phyloP scores from a whole-genome alignment of 2,888 invertebrate genomes.

The Loripinus fragilis region DNA sequence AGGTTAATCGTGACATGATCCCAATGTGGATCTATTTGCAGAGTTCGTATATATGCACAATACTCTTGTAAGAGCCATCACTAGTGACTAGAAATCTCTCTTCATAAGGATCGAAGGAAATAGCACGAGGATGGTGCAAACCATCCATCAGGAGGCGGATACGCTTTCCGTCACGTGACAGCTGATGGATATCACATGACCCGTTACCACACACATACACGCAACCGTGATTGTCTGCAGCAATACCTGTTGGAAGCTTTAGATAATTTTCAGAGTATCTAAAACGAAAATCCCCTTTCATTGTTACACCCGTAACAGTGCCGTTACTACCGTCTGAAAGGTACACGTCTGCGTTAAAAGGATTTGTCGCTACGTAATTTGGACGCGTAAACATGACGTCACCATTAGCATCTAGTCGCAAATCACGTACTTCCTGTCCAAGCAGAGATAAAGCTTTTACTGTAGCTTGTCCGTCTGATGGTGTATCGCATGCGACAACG shows the following conservation, averaged over 20 bases:
- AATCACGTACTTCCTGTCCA: constrained; percentile 51
- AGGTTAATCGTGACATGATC: too few species aligned
- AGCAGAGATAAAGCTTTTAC: constrained; percentile 51
- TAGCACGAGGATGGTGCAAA: constrained; percentile 56
- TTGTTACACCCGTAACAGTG: constrained; percentile 54
- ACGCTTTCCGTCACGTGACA: constrained; percentile 55
- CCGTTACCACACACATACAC: constrained; percentile 61
- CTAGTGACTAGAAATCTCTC: constrained; percentile 54
- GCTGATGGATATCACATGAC: constrained; percentile 58
- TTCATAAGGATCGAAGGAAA: constrained; percentile 57
- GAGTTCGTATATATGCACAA: constrained; percentile 48
- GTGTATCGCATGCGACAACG: constrained; percentile 54
- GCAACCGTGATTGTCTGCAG: constrained; percentile 60
- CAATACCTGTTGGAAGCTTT: constrained; percentile 54
- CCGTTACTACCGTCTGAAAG: constrained; percentile 59
- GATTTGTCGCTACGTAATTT: constrained; percentile 55
- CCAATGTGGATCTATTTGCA: constrained; percentile 20
- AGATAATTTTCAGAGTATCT: constrained; percentile 43
- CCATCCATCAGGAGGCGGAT: constrained; percentile 54
- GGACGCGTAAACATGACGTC: constrained; percentile 45
- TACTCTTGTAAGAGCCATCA: constrained; percentile 60
- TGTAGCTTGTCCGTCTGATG: constrained; percentile 43
- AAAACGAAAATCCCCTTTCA: constrained; percentile 53
- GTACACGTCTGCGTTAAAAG: constrained; percentile 59
- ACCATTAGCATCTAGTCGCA: constrained; percentile 46